These are phyloP conservation scores for Apeira syringaria DNA, from an alignment of 2,888 invertebrate species.

Conservation along the genomic window DNA sequence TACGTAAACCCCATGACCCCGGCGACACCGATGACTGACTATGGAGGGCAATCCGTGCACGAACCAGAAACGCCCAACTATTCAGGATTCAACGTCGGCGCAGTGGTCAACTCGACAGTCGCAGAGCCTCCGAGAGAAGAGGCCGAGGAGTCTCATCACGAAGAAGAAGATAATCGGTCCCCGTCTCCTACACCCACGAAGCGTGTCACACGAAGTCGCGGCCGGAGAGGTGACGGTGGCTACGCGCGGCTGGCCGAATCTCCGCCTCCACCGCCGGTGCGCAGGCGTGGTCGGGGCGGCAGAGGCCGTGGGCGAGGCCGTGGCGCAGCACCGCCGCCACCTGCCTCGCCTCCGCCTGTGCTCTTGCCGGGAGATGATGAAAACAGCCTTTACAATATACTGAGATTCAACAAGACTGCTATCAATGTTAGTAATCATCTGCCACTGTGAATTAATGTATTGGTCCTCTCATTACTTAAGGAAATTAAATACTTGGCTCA, in stretches of 20 bases:
- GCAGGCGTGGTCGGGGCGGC: constrained; percentile 64
- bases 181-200: constrained; percentile 84
- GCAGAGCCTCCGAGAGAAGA: constrained; percentile 63
- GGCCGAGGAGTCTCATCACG: constrained; percentile 56
- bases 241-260: constrained; percentile 79
- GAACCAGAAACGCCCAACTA: constrained; percentile 80
- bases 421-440: constrained; percentile 85
- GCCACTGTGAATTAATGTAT: too few species aligned
- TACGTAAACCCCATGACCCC: constrained; percentile 88
- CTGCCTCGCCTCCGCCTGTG: constrained; percentile 77
- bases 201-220: constrained; percentile 86
- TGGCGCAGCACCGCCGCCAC: constrained; percentile 74
- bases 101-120: constrained; percentile 59
- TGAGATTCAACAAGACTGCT: constrained; percentile 91
- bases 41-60: constrained; percentile 76
- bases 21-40: constrained; percentile 80
- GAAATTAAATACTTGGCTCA: too few species aligned
- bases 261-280: constrained; percentile 70
- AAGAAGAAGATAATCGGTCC: constrained; percentile 74
- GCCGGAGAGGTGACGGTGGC: constrained; percentile 76
- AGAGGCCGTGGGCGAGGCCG: constrained; percentile 69
- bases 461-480: too few species aligned
- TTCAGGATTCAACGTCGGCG: constrained; percentile 62
- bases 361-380: constrained; percentile 88
- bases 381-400: constrained; percentile 91